These are phyloP conservation scores for Ichneumon xanthorius DNA, from an alignment of 2,888 invertebrate genomes.

Conservation along the genomic window DNA sequence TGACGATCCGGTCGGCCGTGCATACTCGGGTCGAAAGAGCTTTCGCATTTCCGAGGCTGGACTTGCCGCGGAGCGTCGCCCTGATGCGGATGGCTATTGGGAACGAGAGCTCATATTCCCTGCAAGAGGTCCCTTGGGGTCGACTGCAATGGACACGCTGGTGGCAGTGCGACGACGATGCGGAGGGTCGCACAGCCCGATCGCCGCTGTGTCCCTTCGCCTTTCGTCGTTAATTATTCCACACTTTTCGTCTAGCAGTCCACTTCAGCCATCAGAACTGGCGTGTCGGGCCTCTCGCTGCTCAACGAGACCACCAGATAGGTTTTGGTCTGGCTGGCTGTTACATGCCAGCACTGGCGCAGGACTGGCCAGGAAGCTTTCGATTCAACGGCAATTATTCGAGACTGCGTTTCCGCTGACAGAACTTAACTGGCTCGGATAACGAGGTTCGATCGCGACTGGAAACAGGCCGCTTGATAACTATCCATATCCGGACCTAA, in stretches of 20 bases:
- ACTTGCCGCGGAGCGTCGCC: constrained; percentile 48
- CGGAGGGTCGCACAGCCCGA: constrained; percentile 78
- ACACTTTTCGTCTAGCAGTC: constrained; percentile 81
- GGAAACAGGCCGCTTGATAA: background rate
- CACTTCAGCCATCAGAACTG: constrained; percentile 71
- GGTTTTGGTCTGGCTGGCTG: too few species aligned
- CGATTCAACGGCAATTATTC: background rate
- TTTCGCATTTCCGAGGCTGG: constrained; percentile 42
- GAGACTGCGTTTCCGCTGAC: background rate
- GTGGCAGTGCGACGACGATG: constrained; percentile 71
- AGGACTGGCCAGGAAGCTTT: background rate
- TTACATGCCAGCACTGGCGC: too few species aligned
- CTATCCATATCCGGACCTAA: background rate
- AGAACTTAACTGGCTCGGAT: background rate
- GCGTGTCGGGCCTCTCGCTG: constrained; percentile 8
- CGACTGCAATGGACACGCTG: constrained; percentile 54
- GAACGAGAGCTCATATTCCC: constrained; percentile 57
- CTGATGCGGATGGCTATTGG: constrained; percentile 56
- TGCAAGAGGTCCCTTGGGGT: constrained; percentile 63
- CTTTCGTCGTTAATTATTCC: constrained; percentile 82
- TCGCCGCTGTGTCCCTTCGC: constrained; percentile 80
- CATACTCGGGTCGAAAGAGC: constrained; percentile 28
- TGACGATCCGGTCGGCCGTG: background rate
- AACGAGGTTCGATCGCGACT: background rate
- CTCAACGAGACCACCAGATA: background rate